phyloP scores from a whole-genome alignment of 2,888 invertebrate genomes.

The Pedicia rivosa region DNA sequence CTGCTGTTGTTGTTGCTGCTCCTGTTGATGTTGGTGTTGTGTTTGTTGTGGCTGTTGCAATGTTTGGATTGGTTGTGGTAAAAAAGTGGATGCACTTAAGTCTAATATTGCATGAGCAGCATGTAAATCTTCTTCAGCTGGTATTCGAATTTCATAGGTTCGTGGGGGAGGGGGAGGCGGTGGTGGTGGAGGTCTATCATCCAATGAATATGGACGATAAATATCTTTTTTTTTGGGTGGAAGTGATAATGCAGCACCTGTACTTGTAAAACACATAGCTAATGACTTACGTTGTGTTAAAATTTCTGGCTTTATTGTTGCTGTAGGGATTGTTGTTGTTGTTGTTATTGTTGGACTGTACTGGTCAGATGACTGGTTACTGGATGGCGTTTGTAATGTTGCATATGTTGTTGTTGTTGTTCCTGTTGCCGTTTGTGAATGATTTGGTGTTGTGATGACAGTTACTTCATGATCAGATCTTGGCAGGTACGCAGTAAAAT shows the following conservation, averaged over 20 bases:
- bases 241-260: conserved; percentile 63
- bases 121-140: conserved; percentile 68
- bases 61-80: conserved; percentile 36
- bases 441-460: conserved; percentile 24
- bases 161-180: conserved; percentile 24
- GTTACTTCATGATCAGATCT: conserved; percentile 43
- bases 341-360: conserved; percentile 22
- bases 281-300: conserved; percentile 42
- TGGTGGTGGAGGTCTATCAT: conserved; percentile 39
- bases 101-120: conserved; percentile 82
- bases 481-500: conserved; percentile 60
- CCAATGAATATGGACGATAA: conserved; percentile 73
- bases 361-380: conserved; percentile 17
- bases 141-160: conserved; percentile 37
- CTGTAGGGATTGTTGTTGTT: conserved; percentile 7
- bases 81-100: conserved; percentile 67
- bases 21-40: conserved; percentile 16
- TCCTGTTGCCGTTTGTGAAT: conserved; percentile 1
- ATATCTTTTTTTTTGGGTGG: conserved; percentile 87
- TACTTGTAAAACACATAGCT: conserved; percentile 73
- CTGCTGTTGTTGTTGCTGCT: conserved; percentile 17
- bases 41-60: conserved; percentile 16
- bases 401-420: conserved; percentile 13
- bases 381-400: conserved; percentile 31
- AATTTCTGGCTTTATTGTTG: conserved; percentile 7